phyloP scores from a whole-genome alignment of 2,113 vertebrate genomes.

The Dendrocopos noguchii region DNA sequence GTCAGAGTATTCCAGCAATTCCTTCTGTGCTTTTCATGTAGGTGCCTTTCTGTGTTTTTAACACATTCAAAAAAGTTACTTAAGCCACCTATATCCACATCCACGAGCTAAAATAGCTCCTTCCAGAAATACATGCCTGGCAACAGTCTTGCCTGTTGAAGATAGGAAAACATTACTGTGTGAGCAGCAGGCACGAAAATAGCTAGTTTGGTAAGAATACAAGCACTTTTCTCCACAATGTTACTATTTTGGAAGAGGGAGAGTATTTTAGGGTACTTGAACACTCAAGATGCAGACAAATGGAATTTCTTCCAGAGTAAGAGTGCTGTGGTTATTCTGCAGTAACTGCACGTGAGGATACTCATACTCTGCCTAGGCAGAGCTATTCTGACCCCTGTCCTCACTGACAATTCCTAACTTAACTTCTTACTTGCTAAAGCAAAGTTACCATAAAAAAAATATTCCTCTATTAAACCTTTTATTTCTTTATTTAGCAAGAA shows the following conservation, averaged over 20 bases:
- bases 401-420: neutral
- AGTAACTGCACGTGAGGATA: neutral
- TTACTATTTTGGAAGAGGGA: neutral
- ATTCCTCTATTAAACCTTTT: neutral
- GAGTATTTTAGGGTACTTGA: neutral
- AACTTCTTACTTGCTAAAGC: neutral
- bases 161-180: neutral
- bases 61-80: neutral
- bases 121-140: neutral
- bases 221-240: neutral
- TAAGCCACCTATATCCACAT: neutral
- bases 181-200: conserved; percentile 25
- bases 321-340: neutral
- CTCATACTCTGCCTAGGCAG: neutral
- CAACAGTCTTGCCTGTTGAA: neutral
- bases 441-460: neutral
- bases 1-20: neutral
- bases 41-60: neutral
- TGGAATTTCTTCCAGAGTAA: neutral
- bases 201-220: neutral
- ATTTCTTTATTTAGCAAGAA: neutral
- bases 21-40: neutral
- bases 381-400: neutral
- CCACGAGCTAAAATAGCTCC: neutral
- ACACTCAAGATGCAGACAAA: neutral